phyloP scores from a whole-genome alignment of 2,888 invertebrate species.

The Mactromeris polynyma region DNA sequence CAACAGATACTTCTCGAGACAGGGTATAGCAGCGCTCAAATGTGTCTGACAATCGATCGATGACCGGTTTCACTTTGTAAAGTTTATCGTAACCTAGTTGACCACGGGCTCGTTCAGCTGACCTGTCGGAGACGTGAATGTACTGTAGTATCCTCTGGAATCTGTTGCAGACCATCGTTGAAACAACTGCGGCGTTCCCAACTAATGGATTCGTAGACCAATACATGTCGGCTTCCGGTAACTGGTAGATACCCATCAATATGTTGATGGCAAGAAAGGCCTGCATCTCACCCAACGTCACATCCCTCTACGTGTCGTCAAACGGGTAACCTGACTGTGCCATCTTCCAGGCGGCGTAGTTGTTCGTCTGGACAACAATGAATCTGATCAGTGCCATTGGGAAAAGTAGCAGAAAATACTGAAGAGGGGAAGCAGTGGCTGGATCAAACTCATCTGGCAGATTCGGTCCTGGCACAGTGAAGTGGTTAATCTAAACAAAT shows the following conservation, averaged over 20 bases:
- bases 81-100: background rate
- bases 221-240: too few relatives aligned
- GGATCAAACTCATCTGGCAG: constrained; percentile 35
- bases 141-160: constrained; percentile 49
- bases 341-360: too few relatives aligned
- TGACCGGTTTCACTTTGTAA: background rate
- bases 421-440: background rate
- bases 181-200: constrained; percentile 22
- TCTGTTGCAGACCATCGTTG: constrained; percentile 39
- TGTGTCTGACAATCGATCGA: too few relatives aligned
- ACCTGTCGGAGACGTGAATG: constrained; percentile 49
- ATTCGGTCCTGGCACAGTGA: constrained; percentile 37
- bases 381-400: background rate
- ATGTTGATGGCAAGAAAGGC: too few relatives aligned
- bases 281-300: too few relatives aligned
- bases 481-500: constrained; percentile 18
- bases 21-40: constrained; percentile 33
- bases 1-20: constrained; percentile 40
- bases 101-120: constrained; percentile 24
- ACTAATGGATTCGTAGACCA: constrained; percentile 19
- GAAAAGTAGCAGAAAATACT: constrained; percentile 32
- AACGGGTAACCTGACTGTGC: too few relatives aligned
- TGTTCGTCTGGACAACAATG: too few relatives aligned
- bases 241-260: too few relatives aligned
- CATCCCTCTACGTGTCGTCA: too few relatives aligned